These are phyloP conservation scores for Leptinotarsa lineolata DNA, from an alignment of 1,140 invertebrate species.

Conservation along the genomic window DNA sequence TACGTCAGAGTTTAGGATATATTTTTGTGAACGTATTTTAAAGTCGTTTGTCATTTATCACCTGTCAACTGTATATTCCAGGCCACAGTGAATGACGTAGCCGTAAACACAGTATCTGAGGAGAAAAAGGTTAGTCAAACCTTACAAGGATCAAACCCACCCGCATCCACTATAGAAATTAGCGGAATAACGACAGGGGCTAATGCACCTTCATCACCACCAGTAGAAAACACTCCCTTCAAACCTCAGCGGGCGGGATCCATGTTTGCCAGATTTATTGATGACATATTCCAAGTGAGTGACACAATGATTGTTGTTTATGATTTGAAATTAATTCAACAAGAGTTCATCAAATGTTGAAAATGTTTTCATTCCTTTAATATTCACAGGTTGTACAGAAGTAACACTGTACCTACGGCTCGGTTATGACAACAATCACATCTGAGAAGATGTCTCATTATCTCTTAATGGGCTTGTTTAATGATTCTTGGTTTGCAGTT, in stretches of 20 bases:
- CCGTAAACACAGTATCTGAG: constrained; percentile 42
- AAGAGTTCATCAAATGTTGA: too few relatives aligned
- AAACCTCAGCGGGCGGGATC: constrained; percentile 48
- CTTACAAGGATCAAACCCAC: constrained; percentile 14
- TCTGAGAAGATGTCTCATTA: too few relatives aligned
- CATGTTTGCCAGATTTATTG: constrained; percentile 49
- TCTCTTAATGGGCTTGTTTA: too few relatives aligned
- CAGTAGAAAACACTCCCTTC: constrained; percentile 37
- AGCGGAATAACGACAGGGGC: constrained; percentile 43
- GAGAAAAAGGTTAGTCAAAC: constrained; percentile 32
- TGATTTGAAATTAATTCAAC: too few relatives aligned
- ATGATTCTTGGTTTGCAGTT: too few relatives aligned
- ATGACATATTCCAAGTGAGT: constrained; percentile 50
- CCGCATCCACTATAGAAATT: constrained; percentile 40
- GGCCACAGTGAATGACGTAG: constrained; percentile 46
- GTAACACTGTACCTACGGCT: too few relatives aligned
- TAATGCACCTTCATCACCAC: constrained; percentile 32
- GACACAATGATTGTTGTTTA: too few relatives aligned
- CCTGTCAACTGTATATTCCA: constrained; percentile 16
- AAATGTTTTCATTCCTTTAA: too few relatives aligned
- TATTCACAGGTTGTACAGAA: too few relatives aligned
- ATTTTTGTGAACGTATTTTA: too few relatives aligned
- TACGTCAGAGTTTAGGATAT: too few relatives aligned
- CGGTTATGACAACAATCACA: too few relatives aligned
- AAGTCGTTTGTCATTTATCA: neutral